Evolutionary conservation across 2,888 invertebrate genomes (phyloP).

Genomic region (Caenorhabditis sp.): DNA sequence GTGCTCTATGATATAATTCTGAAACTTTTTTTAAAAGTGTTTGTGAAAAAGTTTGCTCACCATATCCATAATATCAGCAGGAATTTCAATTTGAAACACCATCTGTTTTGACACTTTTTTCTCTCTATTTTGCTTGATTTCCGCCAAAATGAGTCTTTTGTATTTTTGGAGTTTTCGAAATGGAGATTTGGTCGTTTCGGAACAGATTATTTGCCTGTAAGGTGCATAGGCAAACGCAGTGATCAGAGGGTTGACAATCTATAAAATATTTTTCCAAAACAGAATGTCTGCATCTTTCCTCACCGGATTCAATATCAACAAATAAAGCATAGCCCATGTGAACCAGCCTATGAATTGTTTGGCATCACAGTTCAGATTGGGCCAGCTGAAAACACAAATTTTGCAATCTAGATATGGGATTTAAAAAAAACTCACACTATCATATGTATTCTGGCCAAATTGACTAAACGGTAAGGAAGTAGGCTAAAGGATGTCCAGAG

Average conservation of each 20-base stretch:
- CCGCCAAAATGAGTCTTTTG: background rate
- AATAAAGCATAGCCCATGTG: constrained; percentile 76
- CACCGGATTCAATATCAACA: constrained; percentile 78
- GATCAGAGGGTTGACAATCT: constrained; percentile 78
- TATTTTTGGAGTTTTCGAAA: background rate
- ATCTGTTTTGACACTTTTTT: background rate
- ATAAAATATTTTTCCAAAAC: background rate
- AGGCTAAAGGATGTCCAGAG: constrained; percentile 78
- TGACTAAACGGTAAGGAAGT: constrained; percentile 77
- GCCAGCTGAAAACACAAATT: constrained; percentile 62
- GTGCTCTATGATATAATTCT: background rate
- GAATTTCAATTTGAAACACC: background rate
- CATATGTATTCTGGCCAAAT: constrained; percentile 76
- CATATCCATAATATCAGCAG: background rate
- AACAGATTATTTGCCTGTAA: constrained; percentile 60
- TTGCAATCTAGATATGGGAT: background rate
- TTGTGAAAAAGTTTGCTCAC: background rate
- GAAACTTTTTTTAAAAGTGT: background rate
- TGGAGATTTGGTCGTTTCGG: background rate
- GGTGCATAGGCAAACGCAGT: constrained; percentile 79
- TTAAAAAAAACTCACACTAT: constrained; percentile 65
- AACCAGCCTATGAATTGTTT: constrained; percentile 75
- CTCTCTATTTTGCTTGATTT: background rate
- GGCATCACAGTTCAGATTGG: constrained; percentile 60
- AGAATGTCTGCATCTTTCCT: background rate